phyloP scores from a whole-genome alignment of 2,797 vertebrate genomes.

The Lagodon rhomboides region DNA sequence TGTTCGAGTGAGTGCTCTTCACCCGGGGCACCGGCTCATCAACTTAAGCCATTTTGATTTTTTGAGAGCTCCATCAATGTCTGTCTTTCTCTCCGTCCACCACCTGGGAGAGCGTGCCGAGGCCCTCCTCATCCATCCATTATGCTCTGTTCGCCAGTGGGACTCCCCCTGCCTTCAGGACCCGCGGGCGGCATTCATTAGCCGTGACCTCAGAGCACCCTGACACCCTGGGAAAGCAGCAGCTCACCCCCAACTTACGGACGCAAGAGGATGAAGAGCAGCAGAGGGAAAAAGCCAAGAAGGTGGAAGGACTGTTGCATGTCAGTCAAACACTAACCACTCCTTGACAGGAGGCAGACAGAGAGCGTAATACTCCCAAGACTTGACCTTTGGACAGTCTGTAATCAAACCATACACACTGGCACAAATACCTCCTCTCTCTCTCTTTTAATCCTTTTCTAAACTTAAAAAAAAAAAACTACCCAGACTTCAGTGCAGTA shows the following conservation, averaged over 20 bases:
- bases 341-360: neutral
- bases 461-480: constrained; percentile 27
- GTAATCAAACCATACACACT: constrained; percentile 21
- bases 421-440: neutral
- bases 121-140: constrained; percentile 24
- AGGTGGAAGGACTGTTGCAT: neutral
- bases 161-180: constrained; percentile 35
- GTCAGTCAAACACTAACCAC: constrained; percentile 22
- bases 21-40: constrained; percentile 38
- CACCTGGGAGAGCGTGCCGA: constrained; percentile 26
- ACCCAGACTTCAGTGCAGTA: constrained; percentile 23
- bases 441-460: constrained; percentile 14
- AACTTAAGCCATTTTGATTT: constrained; percentile 44
- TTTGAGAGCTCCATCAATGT: constrained; percentile 33
- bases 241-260: constrained; percentile 4
- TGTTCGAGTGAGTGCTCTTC: constrained; percentile 27
- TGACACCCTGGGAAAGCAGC: constrained; percentile 27
- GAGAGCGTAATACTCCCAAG: neutral
- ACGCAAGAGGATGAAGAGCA: constrained; percentile 8
- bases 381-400: constrained; percentile 26
- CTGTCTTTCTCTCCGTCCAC: constrained; percentile 20
- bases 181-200: constrained; percentile 26
- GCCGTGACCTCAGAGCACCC: constrained; percentile 58
- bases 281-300: constrained; percentile 1
- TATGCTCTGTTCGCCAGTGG: constrained; percentile 22